Percentiles rank a stretch among this genome's conserved stretches.
Evolutionary conservation across 1,140 invertebrate genomes (phyloP).

Genomic region (Megalonaias nervosa): DNA sequence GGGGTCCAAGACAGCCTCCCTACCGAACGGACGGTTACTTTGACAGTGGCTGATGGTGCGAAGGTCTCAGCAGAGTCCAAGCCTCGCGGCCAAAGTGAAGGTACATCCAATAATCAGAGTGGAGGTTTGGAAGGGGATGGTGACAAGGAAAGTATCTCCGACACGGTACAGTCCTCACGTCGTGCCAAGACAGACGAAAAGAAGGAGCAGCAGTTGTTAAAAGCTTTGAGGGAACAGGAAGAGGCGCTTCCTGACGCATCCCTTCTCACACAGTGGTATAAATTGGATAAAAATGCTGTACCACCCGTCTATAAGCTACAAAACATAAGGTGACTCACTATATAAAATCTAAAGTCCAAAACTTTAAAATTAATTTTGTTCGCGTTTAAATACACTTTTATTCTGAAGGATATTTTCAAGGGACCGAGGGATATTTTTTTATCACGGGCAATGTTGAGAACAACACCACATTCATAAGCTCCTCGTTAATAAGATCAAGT

Average conservation of each 20-base stretch:
- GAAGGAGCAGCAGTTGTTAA: constrained; percentile 33
- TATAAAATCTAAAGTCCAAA: too few species aligned
- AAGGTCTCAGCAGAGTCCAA: too few species aligned
- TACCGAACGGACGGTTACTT: too few species aligned
- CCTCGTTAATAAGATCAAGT: too few species aligned
- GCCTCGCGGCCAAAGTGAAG: too few species aligned
- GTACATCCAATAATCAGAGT: too few species aligned
- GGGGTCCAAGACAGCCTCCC: too few species aligned
- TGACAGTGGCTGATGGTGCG: too few species aligned
- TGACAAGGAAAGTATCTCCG: too few species aligned
- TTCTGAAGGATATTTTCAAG: neutral
- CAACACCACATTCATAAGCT: neutral
- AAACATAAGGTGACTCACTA: constrained; percentile 71
- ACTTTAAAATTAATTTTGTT: neutral
- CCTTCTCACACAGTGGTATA: constrained; percentile 79
- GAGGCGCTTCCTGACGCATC: constrained; percentile 49
- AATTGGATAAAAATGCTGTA: constrained; percentile 77
- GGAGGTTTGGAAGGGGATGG: too few species aligned
- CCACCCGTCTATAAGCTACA: constrained; percentile 85
- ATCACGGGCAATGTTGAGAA: neutral
- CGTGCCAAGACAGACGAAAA: constrained; percentile 13
- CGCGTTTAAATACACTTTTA: neutral
- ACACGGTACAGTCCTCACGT: too few species aligned
- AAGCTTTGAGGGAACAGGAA: constrained; percentile 46
- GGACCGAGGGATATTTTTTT: neutral